Evolutionary conservation across 2,888 invertebrate species (phyloP), one percentile per base, ranked within the genome.

Genomic region (Phrixothrix hirtus): DNA sequence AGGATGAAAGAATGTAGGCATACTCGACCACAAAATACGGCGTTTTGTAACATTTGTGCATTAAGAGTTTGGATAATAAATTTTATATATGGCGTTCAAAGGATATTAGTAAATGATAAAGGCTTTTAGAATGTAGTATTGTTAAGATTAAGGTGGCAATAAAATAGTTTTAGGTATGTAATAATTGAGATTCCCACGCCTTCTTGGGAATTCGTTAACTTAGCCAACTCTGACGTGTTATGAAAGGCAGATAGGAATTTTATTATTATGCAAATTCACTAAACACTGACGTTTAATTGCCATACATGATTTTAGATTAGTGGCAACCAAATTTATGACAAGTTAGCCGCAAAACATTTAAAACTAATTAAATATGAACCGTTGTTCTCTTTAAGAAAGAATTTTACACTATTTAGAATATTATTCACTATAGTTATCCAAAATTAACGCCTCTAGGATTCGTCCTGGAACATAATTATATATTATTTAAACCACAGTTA

Each of bases 111-210:
- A 32, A 11, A 14, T 15, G 36, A 45, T 45, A 25, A 45, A 45
- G 27, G 46, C 46, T 46, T 46, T 46, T 26, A 30, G 31, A 29
- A 32, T 31, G 16, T 32, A 21, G 11, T 27, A 38, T 38, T 38
- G 38, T 31, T 25, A n/a, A 32, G 38, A 46, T 46, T 46, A 27
- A 46, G 13, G 46, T 25, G 35, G 34, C 30, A 29, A 26, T 36
- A 45, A 45, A 34, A 43, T 26, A 43, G 43, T 15, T 34, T 31
- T 34, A 25, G 14, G 5, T n/a, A 13, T 41, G 30, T 41, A 42
- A 31, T 42, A 44, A 44, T 36, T 45, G 36, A 26, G 12, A 30
- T 45, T 45, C 44, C 44, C 44, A 45, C 44, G 44, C 44, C 9
- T 13, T 34, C 27, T 29, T 30, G 29, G 25, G 29, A 10, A 29